Conservation (phyloP, 1,140 invertebrate species). For the Belonocnema kinseyi region DNA sequence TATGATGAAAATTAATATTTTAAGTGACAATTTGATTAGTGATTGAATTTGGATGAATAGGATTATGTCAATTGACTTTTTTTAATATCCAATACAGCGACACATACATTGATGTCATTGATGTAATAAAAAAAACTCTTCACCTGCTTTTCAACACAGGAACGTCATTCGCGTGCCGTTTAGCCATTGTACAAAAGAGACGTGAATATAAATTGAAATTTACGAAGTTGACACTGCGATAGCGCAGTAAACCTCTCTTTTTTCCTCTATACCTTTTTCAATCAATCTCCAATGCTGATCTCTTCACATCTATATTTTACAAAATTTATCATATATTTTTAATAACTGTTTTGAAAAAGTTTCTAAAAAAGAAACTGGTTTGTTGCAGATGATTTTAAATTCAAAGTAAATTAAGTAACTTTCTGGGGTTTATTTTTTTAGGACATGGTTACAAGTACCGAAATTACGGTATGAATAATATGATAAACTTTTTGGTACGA, state of each 20-base stretch:
- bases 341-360: background rate
- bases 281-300: constrained; percentile 19
- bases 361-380: too few species aligned
- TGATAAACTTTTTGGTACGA: too few species aligned
- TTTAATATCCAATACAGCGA: too few species aligned
- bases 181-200: constrained; percentile 29
- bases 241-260: constrained; percentile 40
- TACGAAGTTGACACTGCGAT: constrained; percentile 52
- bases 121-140: constrained; percentile 8
- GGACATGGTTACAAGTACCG: too few species aligned
- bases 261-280: constrained; percentile 21
- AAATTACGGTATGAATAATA: too few species aligned
- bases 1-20: too few species aligned
- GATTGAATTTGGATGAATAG: too few species aligned
- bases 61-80: too few species aligned
- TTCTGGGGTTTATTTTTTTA: too few species aligned
- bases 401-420: too few species aligned
- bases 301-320: background rate
- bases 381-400: too few species aligned
- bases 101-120: background rate
- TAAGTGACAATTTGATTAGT: too few species aligned
- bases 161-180: constrained; percentile 12
- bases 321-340: background rate
- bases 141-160: constrained; percentile 8
- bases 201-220: constrained; percentile 54